Conservation (phyloP, 2,797 vertebrate species). For the Sebastes trivittatus region DNA sequence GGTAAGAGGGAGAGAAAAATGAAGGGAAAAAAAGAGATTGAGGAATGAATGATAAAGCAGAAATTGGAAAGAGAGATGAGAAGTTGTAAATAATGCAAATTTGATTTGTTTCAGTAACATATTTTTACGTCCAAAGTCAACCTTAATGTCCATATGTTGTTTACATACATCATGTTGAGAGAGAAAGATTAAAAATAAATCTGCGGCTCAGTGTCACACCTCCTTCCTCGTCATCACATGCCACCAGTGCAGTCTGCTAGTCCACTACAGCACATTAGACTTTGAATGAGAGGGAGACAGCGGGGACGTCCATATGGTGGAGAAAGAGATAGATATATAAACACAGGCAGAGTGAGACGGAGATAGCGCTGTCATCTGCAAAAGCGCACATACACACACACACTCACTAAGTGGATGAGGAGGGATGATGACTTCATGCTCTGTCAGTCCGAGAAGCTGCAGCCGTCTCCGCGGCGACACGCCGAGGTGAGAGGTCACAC, state of each 20-base stretch:
- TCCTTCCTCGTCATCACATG: slow-evolving; percentile 1
- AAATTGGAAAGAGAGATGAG: neutral
- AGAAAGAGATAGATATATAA: neutral
- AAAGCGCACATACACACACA: neutral
- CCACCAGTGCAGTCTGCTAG: slow-evolving; percentile 4
- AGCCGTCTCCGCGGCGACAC: neutral
- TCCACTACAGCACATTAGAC: slow-evolving; percentile 7
- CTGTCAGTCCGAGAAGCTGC: neutral
- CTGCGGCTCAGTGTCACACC: neutral
- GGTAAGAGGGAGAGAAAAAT: neutral
- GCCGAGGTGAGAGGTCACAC: slow-evolving; percentile 44
- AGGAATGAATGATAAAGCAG: neutral
- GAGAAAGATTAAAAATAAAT: neutral
- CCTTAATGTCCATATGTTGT: too few relatives aligned
- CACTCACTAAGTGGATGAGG: neutral
- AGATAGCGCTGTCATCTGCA: slow-evolving; percentile 16
- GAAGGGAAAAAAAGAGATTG: neutral
- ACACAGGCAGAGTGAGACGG: neutral
- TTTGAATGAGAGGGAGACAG: neutral
- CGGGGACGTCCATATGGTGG: neutral
- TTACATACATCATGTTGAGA: too few relatives aligned
- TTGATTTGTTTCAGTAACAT: neutral
- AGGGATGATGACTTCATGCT: slow-evolving; percentile 16
- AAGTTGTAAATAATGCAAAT: neutral
- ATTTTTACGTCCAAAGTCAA: neutral